Percentiles rank a stretch among this genome's conserved stretches.
Evolutionary conservation across 2,113 vertebrate genomes (phyloP).

Genomic region (Opisthocomus hoazin): DNA sequence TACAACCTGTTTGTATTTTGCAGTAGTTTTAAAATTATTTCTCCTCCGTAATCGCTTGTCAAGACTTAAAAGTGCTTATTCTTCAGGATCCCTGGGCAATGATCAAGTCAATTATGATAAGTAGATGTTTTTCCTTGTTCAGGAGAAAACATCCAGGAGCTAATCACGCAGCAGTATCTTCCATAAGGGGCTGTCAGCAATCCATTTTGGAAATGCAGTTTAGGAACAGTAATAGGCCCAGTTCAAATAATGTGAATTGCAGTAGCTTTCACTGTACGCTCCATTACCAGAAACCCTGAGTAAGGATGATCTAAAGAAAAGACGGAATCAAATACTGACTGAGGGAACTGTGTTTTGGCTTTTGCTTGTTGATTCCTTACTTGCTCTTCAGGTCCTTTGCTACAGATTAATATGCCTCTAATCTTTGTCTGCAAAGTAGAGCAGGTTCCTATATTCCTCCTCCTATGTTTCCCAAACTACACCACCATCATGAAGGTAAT

Average conservation of each 20-base stretch:
- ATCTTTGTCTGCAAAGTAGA: background rate
- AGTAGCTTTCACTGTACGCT: background rate
- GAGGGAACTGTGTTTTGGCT: background rate
- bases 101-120: background rate
- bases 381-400: background rate
- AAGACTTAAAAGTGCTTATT: background rate
- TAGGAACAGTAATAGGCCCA: background rate
- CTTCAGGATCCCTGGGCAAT: background rate
- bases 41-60: background rate
- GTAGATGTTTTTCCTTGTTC: background rate
- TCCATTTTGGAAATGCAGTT: background rate
- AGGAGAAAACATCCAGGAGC: fast-evolving
- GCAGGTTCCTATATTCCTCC: background rate
- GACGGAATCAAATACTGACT: background rate
- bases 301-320: background rate
- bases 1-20: conserved; percentile 60
- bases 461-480: background rate
- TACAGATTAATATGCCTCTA: background rate
- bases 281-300: background rate
- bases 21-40: conserved; percentile 39
- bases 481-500: background rate
- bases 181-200: background rate
- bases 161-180: background rate
- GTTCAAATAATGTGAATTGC: background rate
- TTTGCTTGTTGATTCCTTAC: background rate